Evolutionary conservation across 1,140 invertebrate genomes (phyloP).

Genomic region (Geopemphigus sp.): DNA sequence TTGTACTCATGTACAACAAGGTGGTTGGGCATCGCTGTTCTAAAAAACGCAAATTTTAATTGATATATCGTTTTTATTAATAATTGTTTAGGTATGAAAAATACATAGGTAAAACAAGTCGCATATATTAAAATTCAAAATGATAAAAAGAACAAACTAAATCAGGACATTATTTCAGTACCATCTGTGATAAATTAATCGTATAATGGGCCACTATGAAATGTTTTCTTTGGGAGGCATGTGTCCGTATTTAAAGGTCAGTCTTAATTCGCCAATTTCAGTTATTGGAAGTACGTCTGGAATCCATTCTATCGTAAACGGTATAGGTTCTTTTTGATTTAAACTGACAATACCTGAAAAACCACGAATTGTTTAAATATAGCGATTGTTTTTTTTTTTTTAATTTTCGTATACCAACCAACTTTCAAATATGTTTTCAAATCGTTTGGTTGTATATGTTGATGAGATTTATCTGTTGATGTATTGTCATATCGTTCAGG

Average conservation of each 20-base stretch:
- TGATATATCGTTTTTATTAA: too few relatives aligned
- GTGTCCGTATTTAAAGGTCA: constrained; percentile 68
- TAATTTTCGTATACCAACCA: constrained; percentile 57
- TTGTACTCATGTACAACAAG: too few relatives aligned
- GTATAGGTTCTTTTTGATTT: constrained; percentile 65
- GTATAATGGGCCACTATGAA: neutral
- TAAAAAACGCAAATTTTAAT: too few relatives aligned
- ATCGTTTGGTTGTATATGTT: constrained; percentile 65
- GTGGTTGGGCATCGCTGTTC: too few relatives aligned
- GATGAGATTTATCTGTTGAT: constrained; percentile 58
- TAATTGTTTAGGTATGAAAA: too few relatives aligned
- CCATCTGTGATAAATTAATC: neutral
- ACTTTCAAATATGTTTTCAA: constrained; percentile 72
- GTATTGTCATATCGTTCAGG: constrained; percentile 59
- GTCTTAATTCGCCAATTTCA: constrained; percentile 66
- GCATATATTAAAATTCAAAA: too few relatives aligned
- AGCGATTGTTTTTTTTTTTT: neutral
- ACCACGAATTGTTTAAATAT: constrained; percentile 51
- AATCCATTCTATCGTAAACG: constrained; percentile 75
- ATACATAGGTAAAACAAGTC: too few relatives aligned
- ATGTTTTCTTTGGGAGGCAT: constrained; percentile 52
- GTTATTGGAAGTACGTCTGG: constrained; percentile 70
- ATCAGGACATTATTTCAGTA: neutral
- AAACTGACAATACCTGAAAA: constrained; percentile 58
- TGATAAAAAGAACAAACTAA: too few relatives aligned